phyloP scores from a whole-genome alignment of 1,140 invertebrate species.

The Ceratoteleas bidentatus region DNA sequence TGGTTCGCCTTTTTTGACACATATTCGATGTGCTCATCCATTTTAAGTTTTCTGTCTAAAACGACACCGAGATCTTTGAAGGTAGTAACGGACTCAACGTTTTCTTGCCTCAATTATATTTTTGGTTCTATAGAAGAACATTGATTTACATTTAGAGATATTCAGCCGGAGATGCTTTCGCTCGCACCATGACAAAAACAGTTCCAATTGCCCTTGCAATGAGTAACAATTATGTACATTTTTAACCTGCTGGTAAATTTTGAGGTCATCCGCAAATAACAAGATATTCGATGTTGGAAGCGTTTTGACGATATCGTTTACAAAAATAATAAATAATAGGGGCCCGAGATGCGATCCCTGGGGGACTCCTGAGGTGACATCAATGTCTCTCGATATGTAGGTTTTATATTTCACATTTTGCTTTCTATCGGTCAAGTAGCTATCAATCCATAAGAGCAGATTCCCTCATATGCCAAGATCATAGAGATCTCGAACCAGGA shows the following conservation, averaged over 20 bases:
- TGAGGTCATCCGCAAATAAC: conserved; percentile 1
- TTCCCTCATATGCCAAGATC: not conserved
- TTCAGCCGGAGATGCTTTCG: too few species aligned
- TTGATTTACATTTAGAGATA: too few species aligned
- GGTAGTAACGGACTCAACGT: too few species aligned
- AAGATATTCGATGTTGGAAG: not conserved
- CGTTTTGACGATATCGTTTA: not conserved
- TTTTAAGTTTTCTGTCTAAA: too few species aligned
- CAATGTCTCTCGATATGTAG: not conserved
- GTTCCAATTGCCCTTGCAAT: too few species aligned
- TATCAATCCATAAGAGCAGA: not conserved
- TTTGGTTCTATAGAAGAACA: too few species aligned
- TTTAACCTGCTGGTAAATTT: not conserved
- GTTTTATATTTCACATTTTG: conserved; percentile 1
- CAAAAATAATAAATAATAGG: not conserved
- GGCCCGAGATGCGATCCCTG: conserved; percentile 4
- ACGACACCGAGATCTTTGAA: too few species aligned
- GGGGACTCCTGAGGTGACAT: not conserved
- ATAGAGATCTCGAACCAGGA: not conserved
- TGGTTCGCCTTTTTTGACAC: too few species aligned
- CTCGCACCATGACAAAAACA: too few species aligned
- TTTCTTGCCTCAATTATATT: too few species aligned
- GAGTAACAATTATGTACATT: too few species aligned
- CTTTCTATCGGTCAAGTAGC: not conserved
- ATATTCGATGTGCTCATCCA: too few species aligned